These are phyloP conservation scores for Chiroxiphia lanceolata DNA, from an alignment of 2,797 vertebrate genomes.

Conservation along the genomic window DNA sequence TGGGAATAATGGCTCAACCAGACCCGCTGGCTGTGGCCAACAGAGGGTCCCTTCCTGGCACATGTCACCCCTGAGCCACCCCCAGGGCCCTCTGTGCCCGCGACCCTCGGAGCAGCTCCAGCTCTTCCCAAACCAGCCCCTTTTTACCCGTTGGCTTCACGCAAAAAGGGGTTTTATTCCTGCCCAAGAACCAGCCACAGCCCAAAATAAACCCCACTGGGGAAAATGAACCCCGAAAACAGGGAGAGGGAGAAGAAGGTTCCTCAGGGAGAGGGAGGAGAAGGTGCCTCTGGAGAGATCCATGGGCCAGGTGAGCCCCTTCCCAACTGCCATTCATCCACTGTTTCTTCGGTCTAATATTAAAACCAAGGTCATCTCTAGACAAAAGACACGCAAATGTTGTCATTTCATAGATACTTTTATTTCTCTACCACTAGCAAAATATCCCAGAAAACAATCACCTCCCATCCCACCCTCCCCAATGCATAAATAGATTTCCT, in stretches of 20 bases:
- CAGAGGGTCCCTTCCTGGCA: rapidly evolving
- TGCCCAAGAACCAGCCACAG: background rate
- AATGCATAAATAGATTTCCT: conserved; percentile 72
- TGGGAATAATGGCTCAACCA: rapidly evolving
- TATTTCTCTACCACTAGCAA: conserved; percentile 78
- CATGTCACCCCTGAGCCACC: background rate
- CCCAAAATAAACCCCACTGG: background rate
- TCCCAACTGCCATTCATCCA: background rate
- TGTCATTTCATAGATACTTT: conserved; percentile 59
- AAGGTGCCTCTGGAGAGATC: background rate
- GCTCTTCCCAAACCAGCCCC: background rate
- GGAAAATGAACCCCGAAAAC: background rate
- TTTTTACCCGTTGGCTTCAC: conserved; percentile 18
- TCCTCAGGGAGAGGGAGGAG: background rate
- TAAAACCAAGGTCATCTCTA: conserved; percentile 17
- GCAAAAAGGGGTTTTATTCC: background rate
- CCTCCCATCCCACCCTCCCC: conserved; percentile 7
- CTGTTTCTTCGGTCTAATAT: background rate
- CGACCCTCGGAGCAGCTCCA: background rate
- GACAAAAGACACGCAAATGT: conserved; percentile 43
- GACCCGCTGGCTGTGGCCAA: no score
- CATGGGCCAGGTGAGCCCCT: background rate
- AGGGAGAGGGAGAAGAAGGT: background rate
- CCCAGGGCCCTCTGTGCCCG: background rate
- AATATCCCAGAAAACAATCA: conserved; percentile 51